Percentiles rank a stretch among this genome's conserved stretches.
Conservation (phyloP, 1,140 invertebrate species). For the Augochlora pura region DNA sequence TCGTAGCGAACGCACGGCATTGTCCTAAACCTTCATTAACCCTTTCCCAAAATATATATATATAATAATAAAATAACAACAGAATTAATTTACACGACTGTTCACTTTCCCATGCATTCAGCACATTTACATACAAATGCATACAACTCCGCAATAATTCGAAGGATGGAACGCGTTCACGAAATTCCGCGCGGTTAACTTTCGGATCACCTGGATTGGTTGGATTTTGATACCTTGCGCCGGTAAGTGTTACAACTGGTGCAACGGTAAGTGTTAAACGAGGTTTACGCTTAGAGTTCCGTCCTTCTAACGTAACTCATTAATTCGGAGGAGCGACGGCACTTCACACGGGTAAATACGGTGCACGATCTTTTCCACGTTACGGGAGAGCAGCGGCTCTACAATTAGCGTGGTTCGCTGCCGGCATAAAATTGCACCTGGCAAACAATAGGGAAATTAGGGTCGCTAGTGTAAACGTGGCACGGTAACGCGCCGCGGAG, state of each 20-base stretch:
- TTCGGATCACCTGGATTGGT: too few species aligned
- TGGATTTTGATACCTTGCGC: not conserved
- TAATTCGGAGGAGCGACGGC: constrained; percentile 29
- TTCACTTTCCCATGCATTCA: too few species aligned
- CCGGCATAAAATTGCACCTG: constrained; percentile 34
- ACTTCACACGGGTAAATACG: constrained; percentile 14
- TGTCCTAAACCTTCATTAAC: too few species aligned
- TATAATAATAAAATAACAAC: too few species aligned
- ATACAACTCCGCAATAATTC: too few species aligned
- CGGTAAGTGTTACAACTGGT: not conserved
- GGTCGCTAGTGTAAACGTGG: constrained; percentile 58
- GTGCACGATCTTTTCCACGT: constrained; percentile 11
- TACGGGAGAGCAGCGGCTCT: not conserved
- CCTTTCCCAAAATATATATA: too few species aligned
- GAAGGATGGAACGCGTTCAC: too few species aligned
- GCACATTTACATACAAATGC: too few species aligned
- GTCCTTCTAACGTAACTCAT: constrained; percentile 22
- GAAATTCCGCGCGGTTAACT: too few species aligned
- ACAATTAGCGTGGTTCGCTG: constrained; percentile 43
- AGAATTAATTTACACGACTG: too few species aligned
- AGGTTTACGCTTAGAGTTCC: constrained; percentile 13
- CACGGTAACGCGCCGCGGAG: constrained; percentile 18
- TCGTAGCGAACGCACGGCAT: too few species aligned
- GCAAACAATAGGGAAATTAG: constrained; percentile 62
- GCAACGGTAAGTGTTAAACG: not conserved